Conservation (phyloP, 1,140 invertebrate species). For the Semibalanus balanoides region DNA sequence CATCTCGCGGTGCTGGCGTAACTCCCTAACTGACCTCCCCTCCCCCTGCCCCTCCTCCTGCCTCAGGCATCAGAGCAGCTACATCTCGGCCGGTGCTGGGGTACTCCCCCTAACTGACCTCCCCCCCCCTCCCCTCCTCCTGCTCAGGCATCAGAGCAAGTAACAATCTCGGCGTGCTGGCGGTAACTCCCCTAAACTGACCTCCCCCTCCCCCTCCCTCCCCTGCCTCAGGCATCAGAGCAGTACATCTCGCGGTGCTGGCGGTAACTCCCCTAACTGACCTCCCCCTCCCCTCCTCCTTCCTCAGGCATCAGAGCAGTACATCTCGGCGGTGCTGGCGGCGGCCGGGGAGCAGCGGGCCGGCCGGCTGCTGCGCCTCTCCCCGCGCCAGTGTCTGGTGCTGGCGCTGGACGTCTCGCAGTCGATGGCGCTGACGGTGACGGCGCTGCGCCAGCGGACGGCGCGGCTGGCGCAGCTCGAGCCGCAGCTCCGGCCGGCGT, state of each 20-base stretch:
- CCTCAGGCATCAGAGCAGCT: no score
- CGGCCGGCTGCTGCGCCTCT: slow-evolving; percentile 15
- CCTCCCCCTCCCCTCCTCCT: background rate
- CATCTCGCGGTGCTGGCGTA: no score
- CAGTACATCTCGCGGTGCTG: background rate
- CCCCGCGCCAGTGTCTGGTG: slow-evolving; percentile 15
- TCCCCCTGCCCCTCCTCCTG: no score
- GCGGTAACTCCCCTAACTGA: background rate
- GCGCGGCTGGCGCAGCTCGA: slow-evolving; percentile 11
- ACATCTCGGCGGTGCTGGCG: slow-evolving; percentile 13
- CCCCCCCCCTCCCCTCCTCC: no score
- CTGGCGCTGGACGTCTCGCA: slow-evolving; percentile 16
- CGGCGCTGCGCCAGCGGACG: slow-evolving; percentile 8
- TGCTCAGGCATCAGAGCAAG: no score
- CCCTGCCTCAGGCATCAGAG: background rate
- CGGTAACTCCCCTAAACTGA: no score
- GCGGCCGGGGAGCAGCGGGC: slow-evolving; percentile 14
- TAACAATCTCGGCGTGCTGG: no score
- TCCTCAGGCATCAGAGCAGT: slow-evolving; percentile 15
- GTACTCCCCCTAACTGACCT: no score
- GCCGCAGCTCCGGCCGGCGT: slow-evolving; percentile 5
- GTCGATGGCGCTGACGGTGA: slow-evolving; percentile 14
- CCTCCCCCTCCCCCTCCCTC: background rate
- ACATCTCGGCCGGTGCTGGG: no score
- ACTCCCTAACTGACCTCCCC: no score